These are phyloP conservation scores for Rotaria macrura DNA, from an alignment of 2,888 invertebrate species.

Conservation along the genomic window DNA sequence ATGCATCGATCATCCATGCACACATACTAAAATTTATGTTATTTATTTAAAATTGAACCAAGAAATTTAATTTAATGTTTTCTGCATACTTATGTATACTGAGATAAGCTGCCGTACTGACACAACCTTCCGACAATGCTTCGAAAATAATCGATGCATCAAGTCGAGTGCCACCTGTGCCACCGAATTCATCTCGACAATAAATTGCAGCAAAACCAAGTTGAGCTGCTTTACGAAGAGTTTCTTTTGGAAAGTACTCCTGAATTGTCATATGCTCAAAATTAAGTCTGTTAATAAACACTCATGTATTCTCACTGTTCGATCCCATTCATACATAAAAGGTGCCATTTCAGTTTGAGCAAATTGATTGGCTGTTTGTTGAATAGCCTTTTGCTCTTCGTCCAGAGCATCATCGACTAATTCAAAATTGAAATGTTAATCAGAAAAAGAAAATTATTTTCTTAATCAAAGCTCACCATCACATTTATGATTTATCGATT, in stretches of 20 bases:
- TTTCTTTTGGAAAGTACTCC: constrained; percentile 54
- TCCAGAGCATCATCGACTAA: constrained; percentile 51
- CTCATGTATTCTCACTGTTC: constrained; percentile 45
- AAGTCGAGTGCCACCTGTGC: constrained; percentile 52
- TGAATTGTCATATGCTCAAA: constrained; percentile 35
- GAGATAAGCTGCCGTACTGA: constrained; percentile 55
- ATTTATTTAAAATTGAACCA: background rate
- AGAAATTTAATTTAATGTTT: background rate
- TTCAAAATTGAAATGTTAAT: constrained; percentile 22
- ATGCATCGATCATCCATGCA: constrained; percentile 55
- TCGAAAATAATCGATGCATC: constrained; percentile 57
- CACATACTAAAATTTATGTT: constrained; percentile 50
- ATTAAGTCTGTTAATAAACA: background rate
- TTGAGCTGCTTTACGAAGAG: constrained; percentile 52
- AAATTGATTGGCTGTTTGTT: constrained; percentile 53
- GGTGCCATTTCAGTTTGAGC: constrained; percentile 55
- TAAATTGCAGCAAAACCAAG: constrained; percentile 57
- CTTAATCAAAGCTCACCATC: background rate
- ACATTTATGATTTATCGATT: background rate
- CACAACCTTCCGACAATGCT: constrained; percentile 55
- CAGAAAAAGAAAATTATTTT: background rate
- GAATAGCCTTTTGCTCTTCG: constrained; percentile 54
- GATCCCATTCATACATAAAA: constrained; percentile 56
- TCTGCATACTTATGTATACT: constrained; percentile 55
- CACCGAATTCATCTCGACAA: constrained; percentile 52